Conservation (phyloP, 2,113 vertebrate species). For the Origma solitaria region DNA sequence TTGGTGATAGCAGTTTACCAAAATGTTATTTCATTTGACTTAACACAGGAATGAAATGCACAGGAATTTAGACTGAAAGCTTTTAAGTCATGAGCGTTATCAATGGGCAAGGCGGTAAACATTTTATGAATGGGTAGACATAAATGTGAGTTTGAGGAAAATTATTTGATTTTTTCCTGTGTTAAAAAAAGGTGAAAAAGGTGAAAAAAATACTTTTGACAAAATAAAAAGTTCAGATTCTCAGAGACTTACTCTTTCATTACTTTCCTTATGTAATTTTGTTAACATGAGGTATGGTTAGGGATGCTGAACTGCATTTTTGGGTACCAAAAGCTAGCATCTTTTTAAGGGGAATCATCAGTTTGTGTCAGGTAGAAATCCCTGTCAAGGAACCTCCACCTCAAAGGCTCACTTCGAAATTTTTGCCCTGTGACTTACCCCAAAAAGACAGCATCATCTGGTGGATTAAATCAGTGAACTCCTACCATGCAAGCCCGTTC, state of each 20-base stretch:
- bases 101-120: neutral
- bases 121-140: neutral
- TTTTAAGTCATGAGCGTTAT: neutral
- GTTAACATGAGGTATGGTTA: neutral
- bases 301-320: neutral
- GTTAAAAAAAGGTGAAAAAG: neutral
- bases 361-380: neutral
- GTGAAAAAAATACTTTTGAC: neutral
- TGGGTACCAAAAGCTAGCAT: neutral
- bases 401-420: neutral
- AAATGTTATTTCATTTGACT: neutral
- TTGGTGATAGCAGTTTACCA: neutral
- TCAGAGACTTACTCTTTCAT: neutral
- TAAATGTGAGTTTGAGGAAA: neutral
- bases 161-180: neutral
- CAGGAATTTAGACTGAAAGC: neutral
- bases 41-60: neutral
- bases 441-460: neutral
- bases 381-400: neutral
- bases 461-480: neutral
- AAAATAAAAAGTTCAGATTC: neutral
- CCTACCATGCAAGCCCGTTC: neutral
- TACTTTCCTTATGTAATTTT: neutral
- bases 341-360: neutral
- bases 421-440: neutral